Evolutionary conservation across 2,113 vertebrate genomes (phyloP).

Genomic region (Azemiops feae): DNA sequence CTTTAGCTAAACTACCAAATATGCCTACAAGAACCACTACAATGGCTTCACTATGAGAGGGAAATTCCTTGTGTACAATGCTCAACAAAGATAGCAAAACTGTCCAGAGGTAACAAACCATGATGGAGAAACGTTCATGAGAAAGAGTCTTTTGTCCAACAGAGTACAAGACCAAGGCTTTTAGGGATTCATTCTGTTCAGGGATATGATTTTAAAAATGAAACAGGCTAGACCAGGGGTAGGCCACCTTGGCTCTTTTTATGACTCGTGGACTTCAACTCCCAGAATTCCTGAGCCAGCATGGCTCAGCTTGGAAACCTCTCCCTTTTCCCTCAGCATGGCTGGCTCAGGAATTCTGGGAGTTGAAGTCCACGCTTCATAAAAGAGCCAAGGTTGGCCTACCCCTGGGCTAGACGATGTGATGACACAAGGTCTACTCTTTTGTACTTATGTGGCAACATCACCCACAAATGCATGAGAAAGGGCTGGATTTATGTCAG

Average conservation of each 20-base stretch:
- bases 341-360: too few species aligned
- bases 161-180: not conserved
- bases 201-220: not conserved
- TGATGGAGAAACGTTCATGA: not conserved
- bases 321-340: too few species aligned
- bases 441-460: not conserved
- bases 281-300: too few species aligned
- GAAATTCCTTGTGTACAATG: not conserved
- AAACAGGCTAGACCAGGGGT: not conserved
- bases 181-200: not conserved
- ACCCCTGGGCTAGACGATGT: too few species aligned
- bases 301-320: too few species aligned
- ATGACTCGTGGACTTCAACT: too few species aligned
- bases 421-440: not conserved
- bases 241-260: too few species aligned
- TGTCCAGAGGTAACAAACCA: not conserved
- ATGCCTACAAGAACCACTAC: not conserved
- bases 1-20: not conserved
- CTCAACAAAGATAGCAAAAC: not conserved
- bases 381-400: too few species aligned
- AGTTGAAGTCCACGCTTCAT: too few species aligned
- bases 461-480: not conserved
- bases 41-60: not conserved
- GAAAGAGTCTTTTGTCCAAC: not conserved
- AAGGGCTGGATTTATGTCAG: not conserved